Conservation (phyloP, 2,113 vertebrate species). For the Clarias magur region DNA sequence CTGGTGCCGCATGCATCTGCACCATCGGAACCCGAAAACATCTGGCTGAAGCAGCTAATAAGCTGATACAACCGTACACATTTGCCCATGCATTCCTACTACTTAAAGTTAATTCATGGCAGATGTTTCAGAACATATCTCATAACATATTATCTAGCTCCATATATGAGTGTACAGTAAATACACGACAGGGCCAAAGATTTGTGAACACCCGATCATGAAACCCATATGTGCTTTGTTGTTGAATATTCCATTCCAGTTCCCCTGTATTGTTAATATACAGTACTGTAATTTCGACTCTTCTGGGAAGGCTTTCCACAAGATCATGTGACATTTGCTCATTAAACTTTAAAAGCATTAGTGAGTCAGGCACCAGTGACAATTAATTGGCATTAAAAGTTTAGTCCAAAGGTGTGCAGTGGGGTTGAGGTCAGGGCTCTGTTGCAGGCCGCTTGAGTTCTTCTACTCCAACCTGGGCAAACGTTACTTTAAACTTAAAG, state of each 20-base stretch:
- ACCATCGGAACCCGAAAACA: constrained; percentile 8
- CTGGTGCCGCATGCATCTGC: constrained; percentile 12
- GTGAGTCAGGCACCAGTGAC: neutral
- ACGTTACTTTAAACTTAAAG: too few relatives aligned
- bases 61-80: neutral
- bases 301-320: neutral
- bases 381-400: neutral
- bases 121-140: neutral
- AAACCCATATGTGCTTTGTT: neutral
- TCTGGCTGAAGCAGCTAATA: constrained; percentile 17
- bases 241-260: neutral
- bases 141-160: neutral
- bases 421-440: neutral
- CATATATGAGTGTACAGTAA: too few relatives aligned
- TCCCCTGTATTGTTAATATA: neutral
- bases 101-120: neutral
- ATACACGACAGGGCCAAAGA: neutral
- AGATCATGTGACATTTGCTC: neutral
- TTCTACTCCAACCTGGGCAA: neutral
- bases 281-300: neutral
- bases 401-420: neutral
- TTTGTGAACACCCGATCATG: neutral
- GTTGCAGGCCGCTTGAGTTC: neutral
- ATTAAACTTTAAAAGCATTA: neutral
- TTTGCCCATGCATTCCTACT: neutral